Base-by-base conservation (phyloP, 2,888 invertebrate species). In the Parapristionchus giblindavisi region DNA sequence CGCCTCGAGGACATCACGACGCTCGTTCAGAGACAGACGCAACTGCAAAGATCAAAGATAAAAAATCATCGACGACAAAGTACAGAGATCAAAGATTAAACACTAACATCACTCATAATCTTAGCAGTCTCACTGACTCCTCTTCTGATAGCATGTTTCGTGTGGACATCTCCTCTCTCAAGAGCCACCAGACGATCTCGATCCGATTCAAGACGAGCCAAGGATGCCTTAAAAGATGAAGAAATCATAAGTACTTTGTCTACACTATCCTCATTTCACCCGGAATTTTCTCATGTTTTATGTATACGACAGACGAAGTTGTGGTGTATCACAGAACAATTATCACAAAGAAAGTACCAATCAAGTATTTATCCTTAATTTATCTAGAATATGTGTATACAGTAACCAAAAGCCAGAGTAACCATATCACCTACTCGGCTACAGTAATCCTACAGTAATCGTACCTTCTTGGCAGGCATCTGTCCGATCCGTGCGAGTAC, bases 61-160 rank as follows among this genome's bases (percentile, higher is more conserved):
- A 17, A 14, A 14, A 17, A 43, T 43, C 17, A 17, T 43, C 43
- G 43, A 52, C 52, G 4, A 21, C 52, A 52, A 52, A 52, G 52
- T 11, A 52, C 52, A 17, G 6, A 52, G 21, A 8, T 5, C 52
- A 6, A 24, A 36, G 21, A 38, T 29, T 17, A 27, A 38, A 17
- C 29, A 38, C 83, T 78, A 24, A 85, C 82, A 81, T 83, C 81
- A 21, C 83, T 83, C 8, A 85, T 75, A 11, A 80, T 76, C 68
- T 85, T 84, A 0, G 81, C 86, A n/a, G 85, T 77, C 29, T 84
- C 83, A 8, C 84, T 81, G 52, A 86, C 82, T 27, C 76, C 73
- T 34, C 86, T 72, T 51, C 86, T 77, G 11, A 85, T 76, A 8
- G 82, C 79, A 78, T 86, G 86, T 65, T 85, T 85, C 11, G 81